These are phyloP conservation scores for Oreohelix idahoensis DNA, from an alignment of 1,140 invertebrate species.

Conservation along the genomic window DNA sequence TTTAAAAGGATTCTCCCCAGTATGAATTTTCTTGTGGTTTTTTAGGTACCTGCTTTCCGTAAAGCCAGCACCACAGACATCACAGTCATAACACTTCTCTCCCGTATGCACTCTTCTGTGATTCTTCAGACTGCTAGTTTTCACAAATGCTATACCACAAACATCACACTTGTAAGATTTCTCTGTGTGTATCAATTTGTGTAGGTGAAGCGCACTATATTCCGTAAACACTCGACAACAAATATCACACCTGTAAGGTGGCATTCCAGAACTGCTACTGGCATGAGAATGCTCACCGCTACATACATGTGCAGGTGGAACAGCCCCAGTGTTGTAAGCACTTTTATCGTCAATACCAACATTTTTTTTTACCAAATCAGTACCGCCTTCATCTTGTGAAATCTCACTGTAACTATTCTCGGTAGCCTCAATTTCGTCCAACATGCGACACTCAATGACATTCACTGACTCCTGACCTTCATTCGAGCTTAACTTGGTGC, in stretches of 20 bases:
- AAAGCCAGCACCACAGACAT: not conserved
- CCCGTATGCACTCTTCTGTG: slow-evolving; percentile 42
- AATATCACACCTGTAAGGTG: slow-evolving; percentile 19
- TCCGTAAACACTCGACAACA: slow-evolving; percentile 15
- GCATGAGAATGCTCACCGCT: not conserved
- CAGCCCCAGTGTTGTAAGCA: not conserved
- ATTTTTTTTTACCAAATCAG: not conserved
- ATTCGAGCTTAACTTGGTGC: no score
- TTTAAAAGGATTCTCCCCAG: not conserved
- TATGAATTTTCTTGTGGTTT: not conserved
- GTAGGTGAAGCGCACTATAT: slow-evolving; percentile 82
- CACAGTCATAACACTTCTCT: not conserved
- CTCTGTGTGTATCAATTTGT: slow-evolving; percentile 79
- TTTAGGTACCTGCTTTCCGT: not conserved
- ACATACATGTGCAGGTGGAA: not conserved
- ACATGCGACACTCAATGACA: not conserved
- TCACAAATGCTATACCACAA: slow-evolving; percentile 85
- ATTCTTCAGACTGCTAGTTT: slow-evolving; percentile 81
- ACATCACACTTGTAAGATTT: slow-evolving; percentile 90
- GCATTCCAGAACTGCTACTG: not conserved
- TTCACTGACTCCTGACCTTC: not conserved
- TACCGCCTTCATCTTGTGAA: not conserved
- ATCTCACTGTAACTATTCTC: not conserved
- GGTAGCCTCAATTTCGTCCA: not conserved
- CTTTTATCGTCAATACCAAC: not conserved